A percentile compares a stretch with the other conserved stretches of the same genome.
These are phyloP conservation scores for Schizopygopsis pylzovi DNA, from an alignment of 2,797 vertebrate species.

Conservation along the genomic window DNA sequence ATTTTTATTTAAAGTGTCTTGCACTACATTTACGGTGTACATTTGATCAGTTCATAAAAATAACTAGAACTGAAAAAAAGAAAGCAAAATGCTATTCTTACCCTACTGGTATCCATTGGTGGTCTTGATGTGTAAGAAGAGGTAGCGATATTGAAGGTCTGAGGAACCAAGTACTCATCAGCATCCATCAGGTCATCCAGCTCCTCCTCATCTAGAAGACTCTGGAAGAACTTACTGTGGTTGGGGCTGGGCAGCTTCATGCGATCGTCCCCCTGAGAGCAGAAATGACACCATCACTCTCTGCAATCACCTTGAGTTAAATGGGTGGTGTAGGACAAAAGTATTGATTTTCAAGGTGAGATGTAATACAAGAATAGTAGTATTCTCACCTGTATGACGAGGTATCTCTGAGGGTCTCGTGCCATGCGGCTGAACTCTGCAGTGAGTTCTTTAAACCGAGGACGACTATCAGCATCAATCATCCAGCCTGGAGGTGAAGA, in stretches of 20 bases:
- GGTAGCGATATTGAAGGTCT: conserved; percentile 18
- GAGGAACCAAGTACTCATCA: conserved; percentile 93
- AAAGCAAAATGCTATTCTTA: conserved; percentile 70
- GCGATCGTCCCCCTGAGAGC: conserved; percentile 89
- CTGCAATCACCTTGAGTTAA: conserved; percentile 5
- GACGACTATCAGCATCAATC: conserved; percentile 98
- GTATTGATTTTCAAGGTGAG: conserved; percentile 24
- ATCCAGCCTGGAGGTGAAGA: conserved; percentile 88
- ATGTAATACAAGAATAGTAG: conserved; percentile 23
- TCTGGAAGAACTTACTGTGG: conserved; percentile 98
- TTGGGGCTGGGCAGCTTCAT: conserved; percentile 97
- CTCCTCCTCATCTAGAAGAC: conserved; percentile 94
- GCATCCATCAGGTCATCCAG: conserved; percentile 96
- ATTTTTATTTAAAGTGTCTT: not conserved
- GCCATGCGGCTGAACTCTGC: conserved; percentile 99
- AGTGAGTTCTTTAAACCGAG: conserved; percentile 97
- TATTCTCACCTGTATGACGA: conserved; percentile 93
- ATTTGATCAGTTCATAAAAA: not conserved
- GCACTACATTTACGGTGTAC: too few species aligned
- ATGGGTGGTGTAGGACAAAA: conserved; percentile 19
- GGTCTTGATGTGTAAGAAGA: conserved; percentile 23
- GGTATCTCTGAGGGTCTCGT: conserved; percentile 94
- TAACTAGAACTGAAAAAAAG: not conserved
- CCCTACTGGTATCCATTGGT: conserved; percentile 90
- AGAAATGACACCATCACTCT: conserved; percentile 42